Conservation (phyloP, 2,888 invertebrate species). For the Antheraea yamamai region DNA sequence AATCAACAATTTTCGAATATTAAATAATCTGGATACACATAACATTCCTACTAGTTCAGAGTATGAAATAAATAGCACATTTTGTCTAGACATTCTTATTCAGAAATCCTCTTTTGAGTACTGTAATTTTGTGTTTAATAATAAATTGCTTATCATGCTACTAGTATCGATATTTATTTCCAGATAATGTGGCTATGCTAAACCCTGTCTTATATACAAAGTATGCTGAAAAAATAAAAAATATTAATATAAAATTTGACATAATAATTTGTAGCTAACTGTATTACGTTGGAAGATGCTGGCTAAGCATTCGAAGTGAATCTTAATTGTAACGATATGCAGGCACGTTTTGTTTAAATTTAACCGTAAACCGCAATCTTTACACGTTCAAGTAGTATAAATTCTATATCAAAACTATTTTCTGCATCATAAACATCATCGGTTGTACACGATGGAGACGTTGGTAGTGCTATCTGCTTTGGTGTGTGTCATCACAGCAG, state of each 20-base stretch:
- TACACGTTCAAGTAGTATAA: constrained; percentile 58
- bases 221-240: neutral
- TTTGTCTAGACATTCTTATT: too few species aligned
- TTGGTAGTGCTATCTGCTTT: constrained; percentile 62
- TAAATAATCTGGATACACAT: too few species aligned
- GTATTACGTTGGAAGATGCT: constrained; percentile 43
- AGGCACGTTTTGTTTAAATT: constrained; percentile 61
- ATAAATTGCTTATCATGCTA: too few species aligned
- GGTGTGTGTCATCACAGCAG: constrained; percentile 55
- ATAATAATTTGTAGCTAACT: constrained; percentile 5
- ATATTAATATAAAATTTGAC: neutral
- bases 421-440: constrained; percentile 54
- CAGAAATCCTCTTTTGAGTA: too few species aligned
- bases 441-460: constrained; percentile 66
- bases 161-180: too few species aligned
- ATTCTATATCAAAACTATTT: constrained; percentile 39
- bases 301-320: constrained; percentile 46
- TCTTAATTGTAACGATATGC: constrained; percentile 25
- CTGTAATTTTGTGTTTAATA: too few species aligned
- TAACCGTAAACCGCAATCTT: constrained; percentile 32
- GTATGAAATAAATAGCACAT: too few species aligned
- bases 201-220: too few species aligned
- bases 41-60: too few species aligned
- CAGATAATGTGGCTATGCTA: too few species aligned
- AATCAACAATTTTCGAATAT: too few species aligned